Base-by-base conservation (phyloP, 2,888 invertebrate species). In the Pogonocherus hispidulus region DNA sequence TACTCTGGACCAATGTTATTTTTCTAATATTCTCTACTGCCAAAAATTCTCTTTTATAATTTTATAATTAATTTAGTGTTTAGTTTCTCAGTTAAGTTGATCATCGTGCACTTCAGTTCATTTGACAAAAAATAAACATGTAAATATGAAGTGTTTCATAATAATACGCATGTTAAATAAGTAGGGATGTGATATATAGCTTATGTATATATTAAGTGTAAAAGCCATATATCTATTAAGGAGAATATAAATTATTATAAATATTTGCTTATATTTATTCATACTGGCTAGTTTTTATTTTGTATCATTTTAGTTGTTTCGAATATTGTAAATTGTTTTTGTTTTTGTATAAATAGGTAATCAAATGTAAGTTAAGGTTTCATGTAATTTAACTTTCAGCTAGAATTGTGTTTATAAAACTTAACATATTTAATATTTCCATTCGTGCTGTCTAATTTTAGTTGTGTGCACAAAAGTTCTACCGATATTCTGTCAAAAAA, bases 181-280 rank as follows among this genome's bases (percentile, higher is more conserved):
- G 81, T 83, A 82, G 82, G 79, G 77, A 81, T 83, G 83, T 80
- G 81, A 80, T 83, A 83, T 81, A 81, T 83, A 82, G 81, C 82
- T 81, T 82, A 78, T 82, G 81, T 82, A 81, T 78, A 82, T 82
- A 81, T 69, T 72, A 75, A 74, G 64, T 75, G 75, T 78, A 79
- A 70, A 71, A 67, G 72, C 69, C 70, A 72, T 79, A 78, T 78
- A 78, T 77, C 76, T 72, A 69, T 23, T 37, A 63, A 49, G 47
- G 67, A 63, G 63, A 63, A 67, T 68, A 59, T 64, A 51, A 63
- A 63, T 54, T 51, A 41, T 27, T 59, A 56, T 51, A 52, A 51
- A 57, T 47, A 65, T 65, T 32, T 62, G 46, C 22, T 44, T 44
- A 37, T 44, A 49, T 49, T 32, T 62, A 37, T 44, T 44, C 3